A percentile compares a stretch with the other conserved stretches of the same genome.
These are phyloP conservation scores for Papilio glaucus DNA, from an alignment of 1,140 invertebrate species.

Conservation along the genomic window DNA sequence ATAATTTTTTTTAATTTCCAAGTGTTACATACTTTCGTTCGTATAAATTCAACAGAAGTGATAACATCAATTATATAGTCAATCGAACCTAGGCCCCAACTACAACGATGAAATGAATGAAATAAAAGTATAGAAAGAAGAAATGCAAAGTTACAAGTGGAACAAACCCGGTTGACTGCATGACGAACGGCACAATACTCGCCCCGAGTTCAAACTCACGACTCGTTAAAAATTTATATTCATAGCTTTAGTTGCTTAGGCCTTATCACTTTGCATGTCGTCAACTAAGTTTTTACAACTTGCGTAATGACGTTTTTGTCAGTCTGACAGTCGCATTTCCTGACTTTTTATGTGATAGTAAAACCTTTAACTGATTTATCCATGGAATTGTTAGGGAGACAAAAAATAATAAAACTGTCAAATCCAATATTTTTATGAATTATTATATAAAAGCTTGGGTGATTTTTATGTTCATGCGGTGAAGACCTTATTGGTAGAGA, in stretches of 20 bases:
- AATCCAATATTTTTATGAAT: too few relatives aligned
- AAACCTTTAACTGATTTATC: constrained; percentile 30
- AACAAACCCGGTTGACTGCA: constrained; percentile 29
- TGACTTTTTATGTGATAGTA: constrained; percentile 30
- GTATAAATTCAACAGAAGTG: too few relatives aligned
- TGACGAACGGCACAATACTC: constrained; percentile 32
- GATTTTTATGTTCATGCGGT: too few relatives aligned
- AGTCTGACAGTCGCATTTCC: constrained; percentile 19
- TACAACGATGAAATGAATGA: too few relatives aligned
- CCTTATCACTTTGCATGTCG: constrained; percentile 48
- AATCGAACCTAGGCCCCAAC: too few relatives aligned
- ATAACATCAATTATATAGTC: too few relatives aligned
- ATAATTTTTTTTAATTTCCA: too few relatives aligned
- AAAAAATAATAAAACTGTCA: constrained; percentile 10
- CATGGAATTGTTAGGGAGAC: neutral
- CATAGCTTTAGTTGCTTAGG: constrained; percentile 46
- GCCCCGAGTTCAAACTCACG: constrained; percentile 45
- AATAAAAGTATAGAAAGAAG: neutral
- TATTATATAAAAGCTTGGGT: too few relatives aligned
- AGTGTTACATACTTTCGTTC: too few relatives aligned
- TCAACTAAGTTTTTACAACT: constrained; percentile 45
- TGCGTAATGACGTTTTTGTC: constrained; percentile 42
- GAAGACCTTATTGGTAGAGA: too few relatives aligned
- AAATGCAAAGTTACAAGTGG: constrained; percentile 41
- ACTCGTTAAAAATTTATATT: constrained; percentile 55